Percentiles rank a stretch among this genome's conserved stretches.
These are phyloP conservation scores for Dilophus febrilis DNA, from an alignment of 2,888 invertebrate genomes.

Conservation along the genomic window DNA sequence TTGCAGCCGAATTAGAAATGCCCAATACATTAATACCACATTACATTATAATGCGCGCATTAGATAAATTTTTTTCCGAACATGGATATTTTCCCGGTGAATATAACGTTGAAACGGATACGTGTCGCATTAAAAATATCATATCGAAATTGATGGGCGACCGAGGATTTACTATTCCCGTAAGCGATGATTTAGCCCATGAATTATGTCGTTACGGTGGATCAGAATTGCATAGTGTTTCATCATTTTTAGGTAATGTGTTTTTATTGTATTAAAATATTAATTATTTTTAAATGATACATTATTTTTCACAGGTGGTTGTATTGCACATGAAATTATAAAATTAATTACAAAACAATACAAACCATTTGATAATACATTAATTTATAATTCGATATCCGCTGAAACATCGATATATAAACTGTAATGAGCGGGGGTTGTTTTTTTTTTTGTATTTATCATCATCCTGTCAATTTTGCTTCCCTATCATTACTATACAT, in stretches of 20 bases:
- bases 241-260: constrained; percentile 58
- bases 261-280: not conserved
- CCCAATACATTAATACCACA: constrained; percentile 76
- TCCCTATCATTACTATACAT: too few relatives aligned
- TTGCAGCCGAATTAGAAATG: constrained; percentile 55
- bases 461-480: too few relatives aligned
- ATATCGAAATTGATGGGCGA: constrained; percentile 62
- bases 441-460: too few relatives aligned
- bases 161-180: constrained; percentile 60
- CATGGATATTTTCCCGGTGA: constrained; percentile 83
- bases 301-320: constrained; percentile 47
- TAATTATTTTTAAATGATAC: not conserved
- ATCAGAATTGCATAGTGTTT: constrained; percentile 83
- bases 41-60: constrained; percentile 78
- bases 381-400: constrained; percentile 86
- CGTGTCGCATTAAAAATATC: constrained; percentile 63
- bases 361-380: constrained; percentile 88
- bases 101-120: constrained; percentile 77
- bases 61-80: constrained; percentile 75
- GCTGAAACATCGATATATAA: constrained; percentile 68
- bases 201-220: constrained; percentile 93
- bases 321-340: constrained; percentile 89
- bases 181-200: constrained; percentile 86
- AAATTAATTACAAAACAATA: constrained; percentile 93
- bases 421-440: too few relatives aligned